A percentile compares a stretch with the other conserved stretches of the same genome.
phyloP scores from a whole-genome alignment of 2,113 vertebrate species.

The Nestor notabilis region DNA sequence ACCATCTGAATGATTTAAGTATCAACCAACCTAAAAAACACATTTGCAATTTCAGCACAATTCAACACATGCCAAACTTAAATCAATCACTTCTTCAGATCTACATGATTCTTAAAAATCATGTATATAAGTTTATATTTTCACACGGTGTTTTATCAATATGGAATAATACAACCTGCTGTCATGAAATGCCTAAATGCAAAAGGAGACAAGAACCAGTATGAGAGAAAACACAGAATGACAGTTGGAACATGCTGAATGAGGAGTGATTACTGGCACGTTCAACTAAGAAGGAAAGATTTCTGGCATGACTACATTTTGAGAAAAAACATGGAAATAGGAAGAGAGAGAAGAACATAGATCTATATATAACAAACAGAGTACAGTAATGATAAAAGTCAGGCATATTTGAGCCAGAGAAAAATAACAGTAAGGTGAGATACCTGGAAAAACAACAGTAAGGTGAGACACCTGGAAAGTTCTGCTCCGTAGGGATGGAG shows the following conservation, averaged over 20 bases:
- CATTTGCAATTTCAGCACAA: slow-evolving; percentile 30
- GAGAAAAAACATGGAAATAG: slow-evolving; percentile 6
- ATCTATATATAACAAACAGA: not conserved
- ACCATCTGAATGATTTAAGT: not conserved
- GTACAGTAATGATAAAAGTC: not conserved
- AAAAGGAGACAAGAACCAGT: not conserved
- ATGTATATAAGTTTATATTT: not conserved
- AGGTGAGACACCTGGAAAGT: not conserved
- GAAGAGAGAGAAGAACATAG: not conserved
- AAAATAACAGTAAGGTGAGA: not conserved
- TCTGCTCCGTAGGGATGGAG: not conserved
- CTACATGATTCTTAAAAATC: not conserved
- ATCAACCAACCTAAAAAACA: not conserved
- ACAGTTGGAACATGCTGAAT: slow-evolving; percentile 45
- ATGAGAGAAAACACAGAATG: slow-evolving; percentile 36
- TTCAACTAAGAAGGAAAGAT: not conserved
- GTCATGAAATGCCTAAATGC: not conserved
- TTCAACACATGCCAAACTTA: slow-evolving; percentile 9
- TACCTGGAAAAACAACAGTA: not conserved
- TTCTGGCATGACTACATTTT: not conserved
- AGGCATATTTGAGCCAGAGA: not conserved
- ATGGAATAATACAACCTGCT: slow-evolving; percentile 37
- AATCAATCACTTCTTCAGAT: not conserved
- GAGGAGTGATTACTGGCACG: slow-evolving; percentile 37
- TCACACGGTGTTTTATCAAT: slow-evolving; percentile 51